phyloP scores from a whole-genome alignment of 92 coral and sea anemone genomes.

The Bergia sp. region DNA sequence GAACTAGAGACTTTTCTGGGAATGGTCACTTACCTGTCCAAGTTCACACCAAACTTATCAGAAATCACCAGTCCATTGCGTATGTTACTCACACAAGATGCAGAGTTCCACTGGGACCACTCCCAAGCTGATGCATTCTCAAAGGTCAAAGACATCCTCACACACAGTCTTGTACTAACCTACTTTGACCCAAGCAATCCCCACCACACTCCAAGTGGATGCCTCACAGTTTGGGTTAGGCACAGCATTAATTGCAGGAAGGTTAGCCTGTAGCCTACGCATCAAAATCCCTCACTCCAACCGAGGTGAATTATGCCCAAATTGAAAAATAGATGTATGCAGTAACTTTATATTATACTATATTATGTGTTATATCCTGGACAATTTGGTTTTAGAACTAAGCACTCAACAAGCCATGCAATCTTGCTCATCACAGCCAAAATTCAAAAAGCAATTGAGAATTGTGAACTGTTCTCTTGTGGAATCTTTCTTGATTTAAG shows the following conservation, averaged over 20 bases:
- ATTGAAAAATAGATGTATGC: constrained; percentile 15
- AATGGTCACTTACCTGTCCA: constrained; percentile 1
- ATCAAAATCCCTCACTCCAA: constrained; percentile 18
- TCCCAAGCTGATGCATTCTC: neutral
- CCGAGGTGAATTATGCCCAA: constrained; percentile 4
- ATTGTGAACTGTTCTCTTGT: no score
- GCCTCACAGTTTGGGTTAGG: constrained; percentile 2
- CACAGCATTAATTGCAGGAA: constrained; percentile 13
- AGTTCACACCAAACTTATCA: neutral
- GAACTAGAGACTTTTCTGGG: constrained; percentile 14
- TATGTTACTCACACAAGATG: neutral
- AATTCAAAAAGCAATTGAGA: no score
- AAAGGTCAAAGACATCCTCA: neutral
- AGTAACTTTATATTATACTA: no score
- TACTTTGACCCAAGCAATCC: constrained; percentile 8
- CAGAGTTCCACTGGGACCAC: neutral
- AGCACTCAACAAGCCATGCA: no score
- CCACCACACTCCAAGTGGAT: neutral
- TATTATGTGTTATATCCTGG: no score
- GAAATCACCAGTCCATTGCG: constrained; percentile 23
- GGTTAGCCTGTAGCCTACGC: constrained; percentile 23
- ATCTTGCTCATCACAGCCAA: no score
- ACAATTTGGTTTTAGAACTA: no score
- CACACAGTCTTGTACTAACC: neutral
- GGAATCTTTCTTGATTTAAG: no score